phyloP scores from a whole-genome alignment of 2,888 invertebrate genomes.

The Amphiduros pacificus region DNA sequence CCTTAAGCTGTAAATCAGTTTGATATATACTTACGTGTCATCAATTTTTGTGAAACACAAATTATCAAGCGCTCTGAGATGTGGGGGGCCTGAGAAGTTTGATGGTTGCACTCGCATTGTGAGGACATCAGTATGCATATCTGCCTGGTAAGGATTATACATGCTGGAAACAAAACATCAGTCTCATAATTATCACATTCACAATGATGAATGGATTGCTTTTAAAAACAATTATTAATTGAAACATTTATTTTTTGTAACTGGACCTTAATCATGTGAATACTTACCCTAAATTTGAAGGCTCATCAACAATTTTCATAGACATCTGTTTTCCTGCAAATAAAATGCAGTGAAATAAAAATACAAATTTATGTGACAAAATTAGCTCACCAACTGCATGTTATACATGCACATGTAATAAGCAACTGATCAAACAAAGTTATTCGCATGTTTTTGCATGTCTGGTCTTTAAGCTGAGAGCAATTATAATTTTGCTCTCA shows the following conservation, averaged over 20 bases:
- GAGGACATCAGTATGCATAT: constrained; percentile 22
- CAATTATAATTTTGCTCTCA: no score
- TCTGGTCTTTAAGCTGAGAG: no score
- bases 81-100: constrained; percentile 52
- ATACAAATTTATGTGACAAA: neutral
- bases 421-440: no score
- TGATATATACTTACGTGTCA: constrained; percentile 21
- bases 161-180: neutral
- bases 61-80: constrained; percentile 41
- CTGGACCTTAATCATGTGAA: no score
- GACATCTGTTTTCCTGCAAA: constrained; percentile 15
- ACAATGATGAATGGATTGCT: no score
- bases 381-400: no score
- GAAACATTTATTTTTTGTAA: neutral
- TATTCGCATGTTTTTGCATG: no score
- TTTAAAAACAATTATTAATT: no score
- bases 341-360: no score
- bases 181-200: no score
- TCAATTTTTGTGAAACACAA: constrained; percentile 44
- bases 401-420: no score
- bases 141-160: neutral
- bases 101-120: constrained; percentile 49
- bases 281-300: constrained; percentile 48
- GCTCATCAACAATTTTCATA: constrained; percentile 55
- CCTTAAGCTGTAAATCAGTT: no score